phyloP scores from a whole-genome alignment of 2,797 vertebrate genomes.

The Anguilla obscura region DNA sequence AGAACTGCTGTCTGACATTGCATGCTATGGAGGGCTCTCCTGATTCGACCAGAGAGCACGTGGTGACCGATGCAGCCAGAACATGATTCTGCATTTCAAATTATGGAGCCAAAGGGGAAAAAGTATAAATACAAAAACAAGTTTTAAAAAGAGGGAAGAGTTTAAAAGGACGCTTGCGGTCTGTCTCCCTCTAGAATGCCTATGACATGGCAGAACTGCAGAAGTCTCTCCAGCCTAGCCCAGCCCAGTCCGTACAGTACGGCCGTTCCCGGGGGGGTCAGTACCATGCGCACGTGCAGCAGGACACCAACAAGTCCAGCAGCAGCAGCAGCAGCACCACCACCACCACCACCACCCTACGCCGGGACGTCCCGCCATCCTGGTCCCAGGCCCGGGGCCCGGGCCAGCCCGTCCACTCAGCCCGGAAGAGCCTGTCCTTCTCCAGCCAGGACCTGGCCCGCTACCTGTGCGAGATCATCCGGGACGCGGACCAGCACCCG shows the following conservation, averaged over 20 bases:
- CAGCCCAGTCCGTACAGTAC: constrained; percentile 75
- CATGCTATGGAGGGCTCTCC: no score
- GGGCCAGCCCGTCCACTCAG: constrained; percentile 60
- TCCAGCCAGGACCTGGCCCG: constrained; percentile 71
- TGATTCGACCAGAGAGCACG: no score
- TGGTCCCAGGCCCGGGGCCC: constrained; percentile 69
- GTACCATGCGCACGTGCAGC: constrained; percentile 55
- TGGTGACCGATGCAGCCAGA: no score
- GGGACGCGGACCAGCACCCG: constrained; percentile 70
- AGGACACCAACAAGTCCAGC: constrained; percentile 50
- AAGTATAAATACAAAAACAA: no score
- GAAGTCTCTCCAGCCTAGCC: constrained; percentile 82
- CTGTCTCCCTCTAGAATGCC: constrained; percentile 68
- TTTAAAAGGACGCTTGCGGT: background rate
- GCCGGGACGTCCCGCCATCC: constrained; percentile 58
- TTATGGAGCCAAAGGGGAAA: no score
- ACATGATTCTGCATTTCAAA: no score
- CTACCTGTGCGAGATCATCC: constrained; percentile 74
- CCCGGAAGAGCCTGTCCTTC: constrained; percentile 67
- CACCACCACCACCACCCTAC: constrained; percentile 55
- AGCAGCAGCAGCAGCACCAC: constrained; percentile 45
- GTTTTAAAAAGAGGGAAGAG: no score
- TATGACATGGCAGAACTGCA: constrained; percentile 89
- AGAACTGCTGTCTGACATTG: no score
- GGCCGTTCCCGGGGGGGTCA: constrained; percentile 64